Evolutionary conservation across 2,888 invertebrate species (phyloP).

Genomic region (Clanis bilineata): DNA sequence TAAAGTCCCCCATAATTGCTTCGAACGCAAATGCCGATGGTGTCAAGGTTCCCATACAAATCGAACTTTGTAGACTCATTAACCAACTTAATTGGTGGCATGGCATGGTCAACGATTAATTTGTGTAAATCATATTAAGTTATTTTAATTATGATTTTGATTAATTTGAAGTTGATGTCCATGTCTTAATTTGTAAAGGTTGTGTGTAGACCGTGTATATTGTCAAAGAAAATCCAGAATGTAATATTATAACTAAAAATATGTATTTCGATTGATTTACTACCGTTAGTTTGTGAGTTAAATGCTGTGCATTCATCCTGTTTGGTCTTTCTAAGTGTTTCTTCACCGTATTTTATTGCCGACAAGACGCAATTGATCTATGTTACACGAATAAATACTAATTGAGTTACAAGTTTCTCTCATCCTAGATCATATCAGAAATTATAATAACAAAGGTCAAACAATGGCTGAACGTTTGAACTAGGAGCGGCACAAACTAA

Average conservation of each 20-base stretch:
- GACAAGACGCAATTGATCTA: not conserved
- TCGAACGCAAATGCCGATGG: conserved; percentile 13
- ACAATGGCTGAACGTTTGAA: not conserved
- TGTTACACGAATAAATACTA: not conserved
- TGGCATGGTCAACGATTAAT: not conserved
- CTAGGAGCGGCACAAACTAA: not conserved
- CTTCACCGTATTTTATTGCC: too few species aligned
- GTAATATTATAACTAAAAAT: too few species aligned
- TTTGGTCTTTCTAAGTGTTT: too few species aligned
- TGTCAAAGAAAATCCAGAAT: too few species aligned
- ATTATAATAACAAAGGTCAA: not conserved
- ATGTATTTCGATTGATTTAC: too few species aligned
- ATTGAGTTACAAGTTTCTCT: not conserved
- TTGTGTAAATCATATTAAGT: not conserved
- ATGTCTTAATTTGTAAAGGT: too few species aligned
- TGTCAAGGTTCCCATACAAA: conserved; percentile 14
- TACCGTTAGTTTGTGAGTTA: too few species aligned
- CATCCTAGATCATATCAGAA: not conserved
- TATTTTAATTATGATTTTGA: not conserved
- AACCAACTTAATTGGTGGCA: not conserved
- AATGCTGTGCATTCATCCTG: too few species aligned
- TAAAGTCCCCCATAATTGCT: not conserved
- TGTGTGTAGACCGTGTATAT: too few species aligned
- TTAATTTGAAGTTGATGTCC: not conserved
- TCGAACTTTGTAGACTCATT: conserved; percentile 8